These are phyloP conservation scores for Radopholus similis DNA, from an alignment of 1,140 invertebrate genomes.

Conservation along the genomic window DNA sequence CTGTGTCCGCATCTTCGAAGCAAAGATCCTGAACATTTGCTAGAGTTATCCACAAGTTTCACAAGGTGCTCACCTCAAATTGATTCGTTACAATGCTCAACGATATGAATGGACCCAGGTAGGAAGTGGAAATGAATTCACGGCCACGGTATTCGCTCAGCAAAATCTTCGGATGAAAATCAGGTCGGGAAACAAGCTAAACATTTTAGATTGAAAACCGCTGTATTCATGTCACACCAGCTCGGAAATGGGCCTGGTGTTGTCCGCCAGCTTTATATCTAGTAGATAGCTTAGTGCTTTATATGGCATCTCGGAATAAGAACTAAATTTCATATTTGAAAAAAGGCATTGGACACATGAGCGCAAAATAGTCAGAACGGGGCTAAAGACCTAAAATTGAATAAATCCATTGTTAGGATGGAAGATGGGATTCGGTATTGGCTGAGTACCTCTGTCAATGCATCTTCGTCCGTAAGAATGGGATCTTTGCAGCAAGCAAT, in stretches of 20 bases:
- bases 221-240: too few relatives aligned
- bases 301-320: too few relatives aligned
- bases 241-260: constrained; percentile 29
- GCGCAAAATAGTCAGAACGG: constrained; percentile 5
- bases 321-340: too few relatives aligned
- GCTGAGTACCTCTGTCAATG: neutral
- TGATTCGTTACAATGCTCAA: constrained; percentile 72
- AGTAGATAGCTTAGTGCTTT: too few relatives aligned
- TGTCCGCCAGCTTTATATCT: constrained; percentile 20
- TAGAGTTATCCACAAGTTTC: neutral
- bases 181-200: constrained; percentile 1
- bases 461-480: neutral
- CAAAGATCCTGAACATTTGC: constrained; percentile 19
- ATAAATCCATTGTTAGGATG: neutral
- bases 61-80: constrained; percentile 62
- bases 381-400: constrained; percentile 12
- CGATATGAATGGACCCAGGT: constrained; percentile 80
- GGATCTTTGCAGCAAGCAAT: constrained; percentile 1
- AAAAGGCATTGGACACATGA: neutral
- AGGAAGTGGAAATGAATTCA: constrained; percentile 76
- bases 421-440: neutral
- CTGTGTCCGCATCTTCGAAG: constrained; percentile 4
- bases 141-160: constrained; percentile 61
- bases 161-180: neutral
- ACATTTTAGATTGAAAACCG: neutral